Base-by-base conservation (phyloP, 1,140 invertebrate species). In the Orussus abietinus region DNA sequence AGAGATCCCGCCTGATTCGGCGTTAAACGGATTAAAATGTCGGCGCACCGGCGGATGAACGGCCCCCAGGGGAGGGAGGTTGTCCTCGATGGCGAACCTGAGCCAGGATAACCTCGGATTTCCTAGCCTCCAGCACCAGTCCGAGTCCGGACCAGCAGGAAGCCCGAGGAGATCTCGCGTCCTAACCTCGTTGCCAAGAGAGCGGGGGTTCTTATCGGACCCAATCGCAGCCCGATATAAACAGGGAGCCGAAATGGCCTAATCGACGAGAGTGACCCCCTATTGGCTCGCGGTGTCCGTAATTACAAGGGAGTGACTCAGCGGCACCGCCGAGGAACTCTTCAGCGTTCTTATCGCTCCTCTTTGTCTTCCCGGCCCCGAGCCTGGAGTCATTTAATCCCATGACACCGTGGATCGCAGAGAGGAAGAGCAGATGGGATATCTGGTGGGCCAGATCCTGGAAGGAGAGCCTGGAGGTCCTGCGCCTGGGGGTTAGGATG, bases 261-360 rank as follows among this genome's bases (percentile, higher is more conserved):
- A 64, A 65, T 64, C 62, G 62, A 59, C 47, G 55, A 51, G 45
- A 53, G 48, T 12, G 59, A 65, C 61, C 59, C 59, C 61, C 66
- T 61, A 59, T 64, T 62, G 59, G 51, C 34, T 48, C 49, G 62
- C 63, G 63, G 66, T 68, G 62, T 47, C 56, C 56, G 57, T 69
- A 69, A 69, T 69, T 69, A 67, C 63, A 64, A 64, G 58, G 51
- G 55, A 64, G 54, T 69, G 66, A 69, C 63, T 69, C 52, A 56
- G 48, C 66, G 53, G 62, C 54, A 49, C 31, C 45, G 46, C 35
- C 32, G 45, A n/a, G n/a, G 33, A 47, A 49, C 50, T n/a, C n/a
- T n/a, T n/a, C n/a, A n/a, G n/a, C n/a, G n/a, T 57, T 55, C 62
- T 65, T 64, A 66, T 66, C 64, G 59, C 41, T 36, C 39, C 34